phyloP scores from a whole-genome alignment of 2,888 invertebrate genomes.

The Cotesia congregata region DNA sequence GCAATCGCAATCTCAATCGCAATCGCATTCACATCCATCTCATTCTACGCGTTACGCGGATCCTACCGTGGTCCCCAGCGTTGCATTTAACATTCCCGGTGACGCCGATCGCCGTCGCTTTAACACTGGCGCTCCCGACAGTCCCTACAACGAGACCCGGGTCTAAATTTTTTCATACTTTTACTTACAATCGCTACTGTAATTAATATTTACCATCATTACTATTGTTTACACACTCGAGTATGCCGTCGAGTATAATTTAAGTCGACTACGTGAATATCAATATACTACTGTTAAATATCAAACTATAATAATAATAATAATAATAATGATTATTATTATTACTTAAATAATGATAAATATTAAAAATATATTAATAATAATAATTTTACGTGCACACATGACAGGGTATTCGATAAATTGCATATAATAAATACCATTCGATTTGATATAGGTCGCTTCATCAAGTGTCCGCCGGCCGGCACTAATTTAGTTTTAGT shows the following conservation, averaged over 20 bases:
- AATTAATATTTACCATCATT: background rate
- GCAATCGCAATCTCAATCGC: constrained; percentile 55
- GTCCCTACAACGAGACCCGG: constrained; percentile 68
- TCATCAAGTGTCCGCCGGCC: constrained; percentile 26
- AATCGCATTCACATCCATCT: constrained; percentile 58
- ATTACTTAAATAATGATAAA: no score
- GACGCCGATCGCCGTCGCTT: constrained; percentile 56
- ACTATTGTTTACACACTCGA: background rate
- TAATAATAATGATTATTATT: no score
- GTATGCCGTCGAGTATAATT: background rate
- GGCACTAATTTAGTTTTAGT: background rate
- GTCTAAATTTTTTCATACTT: constrained; percentile 56
- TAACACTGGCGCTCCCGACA: constrained; percentile 54
- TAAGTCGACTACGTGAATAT: background rate
- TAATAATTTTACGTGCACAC: constrained; percentile 1
- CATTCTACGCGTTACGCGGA: constrained; percentile 56
- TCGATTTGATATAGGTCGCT: background rate
- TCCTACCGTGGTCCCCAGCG: constrained; percentile 64
- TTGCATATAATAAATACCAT: background rate
- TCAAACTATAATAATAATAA: background rate
- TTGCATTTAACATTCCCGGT: constrained; percentile 66
- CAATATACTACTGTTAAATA: background rate
- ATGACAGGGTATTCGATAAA: constrained; percentile 25
- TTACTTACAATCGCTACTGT: background rate
- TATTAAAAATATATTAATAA: constrained; percentile 15